These are phyloP conservation scores for Isichthys henryi DNA, from an alignment of 2,113 vertebrate genomes.

Conservation along the genomic window DNA sequence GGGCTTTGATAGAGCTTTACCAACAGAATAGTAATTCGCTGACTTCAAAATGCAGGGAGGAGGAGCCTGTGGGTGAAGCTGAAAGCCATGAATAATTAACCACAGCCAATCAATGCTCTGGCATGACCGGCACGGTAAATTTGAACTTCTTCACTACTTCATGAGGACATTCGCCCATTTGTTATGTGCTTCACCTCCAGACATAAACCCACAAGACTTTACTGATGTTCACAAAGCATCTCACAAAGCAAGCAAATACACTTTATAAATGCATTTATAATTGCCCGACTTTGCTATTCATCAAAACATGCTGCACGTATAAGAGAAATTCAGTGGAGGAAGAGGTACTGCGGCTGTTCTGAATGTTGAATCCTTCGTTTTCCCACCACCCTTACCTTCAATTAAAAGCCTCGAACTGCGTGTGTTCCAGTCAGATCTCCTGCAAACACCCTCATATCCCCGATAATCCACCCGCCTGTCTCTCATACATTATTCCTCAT, in stretches of 20 bases:
- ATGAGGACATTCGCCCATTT: background rate
- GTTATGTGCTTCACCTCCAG: background rate
- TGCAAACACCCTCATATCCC: conserved; percentile 55
- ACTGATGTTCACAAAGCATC: background rate
- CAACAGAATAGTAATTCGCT: conserved; percentile 22
- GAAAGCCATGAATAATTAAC: background rate
- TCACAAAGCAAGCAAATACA: background rate
- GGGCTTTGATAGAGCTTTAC: conserved; percentile 11
- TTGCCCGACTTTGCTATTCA: too few relatives aligned
- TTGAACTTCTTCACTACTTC: background rate
- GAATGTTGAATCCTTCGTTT: background rate
- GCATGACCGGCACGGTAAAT: background rate
- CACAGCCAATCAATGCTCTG: background rate
- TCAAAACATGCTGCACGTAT: too few relatives aligned
- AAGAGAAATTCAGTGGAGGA: background rate
- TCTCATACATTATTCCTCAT: conserved; percentile 68
- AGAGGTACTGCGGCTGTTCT: background rate
- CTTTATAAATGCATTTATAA: background rate
- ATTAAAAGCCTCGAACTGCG: background rate
- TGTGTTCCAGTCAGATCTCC: conserved; percentile 13
- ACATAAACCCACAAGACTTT: background rate
- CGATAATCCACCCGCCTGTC: conserved; percentile 59
- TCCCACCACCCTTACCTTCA: background rate
- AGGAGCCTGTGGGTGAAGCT: background rate
- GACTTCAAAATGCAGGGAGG: conserved; percentile 18